These are phyloP conservation scores for Drosophila triauraria DNA, from an alignment of 1,140 invertebrate species.

Conservation along the genomic window DNA sequence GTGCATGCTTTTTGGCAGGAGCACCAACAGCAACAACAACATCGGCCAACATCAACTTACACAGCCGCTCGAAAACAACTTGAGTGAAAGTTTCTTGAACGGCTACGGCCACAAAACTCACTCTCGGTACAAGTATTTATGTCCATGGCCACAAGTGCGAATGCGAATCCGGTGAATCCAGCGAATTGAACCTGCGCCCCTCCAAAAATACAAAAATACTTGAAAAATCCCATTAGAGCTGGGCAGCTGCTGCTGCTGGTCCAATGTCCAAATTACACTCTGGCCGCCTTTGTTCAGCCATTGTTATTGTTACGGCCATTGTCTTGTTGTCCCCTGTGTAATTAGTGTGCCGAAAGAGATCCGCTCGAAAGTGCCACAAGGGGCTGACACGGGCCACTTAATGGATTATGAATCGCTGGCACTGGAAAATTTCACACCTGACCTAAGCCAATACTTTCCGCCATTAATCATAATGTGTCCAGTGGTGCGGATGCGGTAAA, in stretches of 20 bases:
- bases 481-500: conserved; percentile 46
- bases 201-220: conserved; percentile 18
- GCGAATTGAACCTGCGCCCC: conserved; percentile 52
- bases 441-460: conserved; percentile 37
- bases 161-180: conserved; percentile 27
- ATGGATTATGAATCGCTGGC: conserved; percentile 58
- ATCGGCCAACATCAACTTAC: conserved; percentile 6
- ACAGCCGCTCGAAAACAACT: conserved; percentile 60
- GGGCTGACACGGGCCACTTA: conserved; percentile 54
- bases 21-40: conserved; percentile 58
- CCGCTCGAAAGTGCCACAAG: conserved; percentile 43
- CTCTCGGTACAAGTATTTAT: conserved; percentile 33
- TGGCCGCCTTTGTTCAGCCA: conserved; percentile 39
- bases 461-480: conserved; percentile 62
- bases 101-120: conserved; percentile 37
- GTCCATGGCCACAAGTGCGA: conserved; percentile 48
- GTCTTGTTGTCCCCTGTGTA: conserved; percentile 47
- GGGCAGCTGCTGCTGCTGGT: conserved; percentile 38
- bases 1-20: conserved; percentile 77
- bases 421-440: conserved; percentile 54
- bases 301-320: conserved; percentile 25
- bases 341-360: conserved; percentile 71
- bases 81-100: conserved; percentile 73
- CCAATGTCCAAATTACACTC: conserved; percentile 50
- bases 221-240: conserved; percentile 52